Percentiles rank a stretch among this genome's conserved stretches.
These are phyloP conservation scores for Drosophila mauritiana DNA, from an alignment of 1,140 invertebrate genomes.

Conservation along the genomic window DNA sequence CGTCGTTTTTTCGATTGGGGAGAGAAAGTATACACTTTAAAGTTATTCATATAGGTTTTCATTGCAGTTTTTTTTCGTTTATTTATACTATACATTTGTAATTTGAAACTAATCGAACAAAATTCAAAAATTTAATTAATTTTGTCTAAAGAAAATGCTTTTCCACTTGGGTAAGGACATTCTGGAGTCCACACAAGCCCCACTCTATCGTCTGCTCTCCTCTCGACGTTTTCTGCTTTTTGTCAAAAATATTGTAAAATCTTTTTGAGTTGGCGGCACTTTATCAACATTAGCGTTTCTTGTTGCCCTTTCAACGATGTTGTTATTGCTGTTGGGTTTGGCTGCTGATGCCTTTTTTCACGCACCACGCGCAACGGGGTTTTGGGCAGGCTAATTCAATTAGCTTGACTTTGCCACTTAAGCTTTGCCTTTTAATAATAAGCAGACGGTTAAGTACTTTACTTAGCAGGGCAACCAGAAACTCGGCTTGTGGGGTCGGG, in stretches of 20 bases:
- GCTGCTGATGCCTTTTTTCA: slow-evolving; percentile 57
- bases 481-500: background rate
- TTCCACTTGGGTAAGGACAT: slow-evolving; percentile 11
- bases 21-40: no score
- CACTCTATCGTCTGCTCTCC: background rate
- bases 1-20: no score
- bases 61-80: no score
- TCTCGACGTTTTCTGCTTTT: background rate
- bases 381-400: slow-evolving; percentile 72
- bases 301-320: slow-evolving; percentile 44
- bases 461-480: slow-evolving; percentile 40
- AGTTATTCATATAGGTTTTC: no score
- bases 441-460: slow-evolving; percentile 76
- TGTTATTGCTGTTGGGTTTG: slow-evolving; percentile 14
- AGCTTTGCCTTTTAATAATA: slow-evolving; percentile 80
- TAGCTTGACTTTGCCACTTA: slow-evolving; percentile 81
- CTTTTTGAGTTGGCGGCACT: slow-evolving; percentile 64
- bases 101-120: no score
- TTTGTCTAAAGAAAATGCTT: no score
- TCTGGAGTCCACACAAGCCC: slow-evolving; percentile 3
- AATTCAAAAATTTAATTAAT: no score
- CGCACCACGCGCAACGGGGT: slow-evolving; percentile 54
- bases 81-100: no score
- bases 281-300: slow-evolving; percentile 69
- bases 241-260: slow-evolving; percentile 60